phyloP scores from a whole-genome alignment of 2,797 vertebrate species.

The Lophotriccus pileatus region DNA sequence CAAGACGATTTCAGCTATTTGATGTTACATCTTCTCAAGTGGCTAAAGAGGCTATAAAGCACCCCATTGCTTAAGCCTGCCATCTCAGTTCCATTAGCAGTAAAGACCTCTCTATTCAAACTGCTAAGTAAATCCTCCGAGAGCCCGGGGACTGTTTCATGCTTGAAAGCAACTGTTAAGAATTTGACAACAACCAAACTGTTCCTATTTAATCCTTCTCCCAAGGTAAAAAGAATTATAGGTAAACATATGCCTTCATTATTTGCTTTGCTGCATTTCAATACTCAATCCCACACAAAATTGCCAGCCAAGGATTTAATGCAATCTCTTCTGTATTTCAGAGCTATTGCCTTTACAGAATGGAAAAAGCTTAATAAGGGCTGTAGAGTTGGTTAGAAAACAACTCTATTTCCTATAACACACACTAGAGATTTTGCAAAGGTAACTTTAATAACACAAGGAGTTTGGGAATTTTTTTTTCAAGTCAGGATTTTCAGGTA shows the following conservation, averaged over 20 bases:
- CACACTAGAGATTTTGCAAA: slow-evolving; percentile 54
- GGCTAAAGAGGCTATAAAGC: slow-evolving; percentile 81
- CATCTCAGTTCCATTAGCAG: slow-evolving; percentile 84
- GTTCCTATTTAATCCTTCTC: slow-evolving; percentile 89
- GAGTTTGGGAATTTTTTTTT: neutral
- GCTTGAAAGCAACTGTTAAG: slow-evolving; percentile 87
- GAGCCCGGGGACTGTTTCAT: slow-evolving; percentile 84
- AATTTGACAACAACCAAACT: slow-evolving; percentile 88
- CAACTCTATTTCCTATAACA: slow-evolving; percentile 49
- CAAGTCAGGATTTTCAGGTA: neutral
- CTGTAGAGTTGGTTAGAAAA: slow-evolving; percentile 61
- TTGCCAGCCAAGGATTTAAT: slow-evolving; percentile 83
- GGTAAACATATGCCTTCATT: slow-evolving; percentile 91
- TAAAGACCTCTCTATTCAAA: slow-evolving; percentile 86
- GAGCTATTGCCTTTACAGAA: slow-evolving; percentile 72
- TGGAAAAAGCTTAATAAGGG: slow-evolving; percentile 73
- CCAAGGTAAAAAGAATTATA: slow-evolving; percentile 88
- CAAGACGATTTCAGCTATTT: slow-evolving; percentile 76
- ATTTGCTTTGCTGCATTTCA: slow-evolving; percentile 88
- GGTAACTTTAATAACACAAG: slow-evolving; percentile 26
- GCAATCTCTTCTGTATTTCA: slow-evolving; percentile 78
- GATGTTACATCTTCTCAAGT: slow-evolving; percentile 83
- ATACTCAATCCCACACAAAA: slow-evolving; percentile 82
- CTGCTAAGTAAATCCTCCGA: slow-evolving; percentile 83
- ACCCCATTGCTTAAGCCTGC: slow-evolving; percentile 80